phyloP scores from a whole-genome alignment of 2,888 invertebrate species.

The Scelioninae gen. 1 region DNA sequence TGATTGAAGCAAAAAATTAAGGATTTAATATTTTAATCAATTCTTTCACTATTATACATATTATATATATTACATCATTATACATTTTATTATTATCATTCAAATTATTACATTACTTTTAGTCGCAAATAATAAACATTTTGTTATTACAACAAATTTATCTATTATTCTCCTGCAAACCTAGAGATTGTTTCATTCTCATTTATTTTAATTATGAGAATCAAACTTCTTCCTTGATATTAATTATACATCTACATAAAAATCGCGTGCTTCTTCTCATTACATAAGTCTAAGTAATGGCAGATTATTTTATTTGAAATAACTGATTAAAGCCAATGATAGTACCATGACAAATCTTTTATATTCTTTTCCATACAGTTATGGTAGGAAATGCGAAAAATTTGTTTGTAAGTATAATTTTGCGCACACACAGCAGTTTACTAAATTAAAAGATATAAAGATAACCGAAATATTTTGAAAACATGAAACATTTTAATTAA shows the following conservation, averaged over 20 bases:
- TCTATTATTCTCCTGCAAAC: neutral
- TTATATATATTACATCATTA: no score
- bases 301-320: conserved; percentile 1
- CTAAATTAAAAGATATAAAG: conserved; percentile 18
- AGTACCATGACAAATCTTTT: neutral
- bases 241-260: neutral
- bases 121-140: neutral
- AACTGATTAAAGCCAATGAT: neutral
- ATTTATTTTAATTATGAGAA: neutral
- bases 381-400: neutral
- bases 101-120: no score
- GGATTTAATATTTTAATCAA: no score
- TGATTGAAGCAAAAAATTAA: no score
- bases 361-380: conserved; percentile 7
- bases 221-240: neutral
- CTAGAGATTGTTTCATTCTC: neutral
- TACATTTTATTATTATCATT: no score
- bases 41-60: no score
- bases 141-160: neutral
- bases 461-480: conserved; percentile 13
- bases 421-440: neutral
- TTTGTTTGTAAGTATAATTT: neutral
- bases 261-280: conserved; percentile 7
- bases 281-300: neutral
- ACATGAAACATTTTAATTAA: conserved; percentile 16